Percentiles rank a stretch among this genome's conserved stretches.
Conservation (phyloP, 2,113 vertebrate species). For the Phalacrocorax brasilianus region DNA sequence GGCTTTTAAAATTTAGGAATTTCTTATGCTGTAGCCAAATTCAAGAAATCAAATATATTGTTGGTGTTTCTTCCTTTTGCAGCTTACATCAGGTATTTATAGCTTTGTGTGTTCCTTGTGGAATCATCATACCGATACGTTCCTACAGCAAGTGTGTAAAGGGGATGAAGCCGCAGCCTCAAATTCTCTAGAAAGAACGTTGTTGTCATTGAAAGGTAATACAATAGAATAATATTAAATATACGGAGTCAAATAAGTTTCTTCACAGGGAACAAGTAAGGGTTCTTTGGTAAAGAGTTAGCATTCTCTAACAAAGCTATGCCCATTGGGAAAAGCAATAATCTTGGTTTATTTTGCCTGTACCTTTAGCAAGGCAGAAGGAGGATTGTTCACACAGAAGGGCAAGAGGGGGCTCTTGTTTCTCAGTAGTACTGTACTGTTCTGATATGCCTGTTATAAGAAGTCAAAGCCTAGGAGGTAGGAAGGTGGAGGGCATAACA, state of each 20-base stretch:
- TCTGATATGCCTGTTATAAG: background rate
- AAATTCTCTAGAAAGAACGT: slow-evolving; percentile 90
- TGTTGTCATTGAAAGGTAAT: slow-evolving; percentile 94
- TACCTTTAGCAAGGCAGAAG: background rate
- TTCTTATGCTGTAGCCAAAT: background rate
- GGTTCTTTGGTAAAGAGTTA: background rate
- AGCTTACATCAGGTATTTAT: slow-evolving; percentile 95
- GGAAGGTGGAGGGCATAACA: background rate
- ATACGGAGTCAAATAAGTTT: background rate
- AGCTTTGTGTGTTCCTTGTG: slow-evolving; percentile 94
- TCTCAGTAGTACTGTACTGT: background rate
- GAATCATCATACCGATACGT: slow-evolving; percentile 95
- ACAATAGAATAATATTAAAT: background rate
- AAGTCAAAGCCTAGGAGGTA: background rate
- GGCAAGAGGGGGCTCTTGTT: background rate
- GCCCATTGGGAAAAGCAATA: background rate
- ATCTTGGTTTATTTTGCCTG: background rate
- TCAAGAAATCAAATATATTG: background rate
- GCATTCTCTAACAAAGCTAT: background rate
- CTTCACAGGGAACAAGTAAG: background rate
- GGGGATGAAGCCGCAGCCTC: slow-evolving; percentile 81
- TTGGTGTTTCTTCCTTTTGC: slow-evolving; percentile 58
- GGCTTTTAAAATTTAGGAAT: background rate
- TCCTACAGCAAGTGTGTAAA: slow-evolving; percentile 87
- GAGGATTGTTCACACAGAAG: background rate